Conservation (phyloP, 2,797 vertebrate genomes). For the Crenuchus spilurus region DNA sequence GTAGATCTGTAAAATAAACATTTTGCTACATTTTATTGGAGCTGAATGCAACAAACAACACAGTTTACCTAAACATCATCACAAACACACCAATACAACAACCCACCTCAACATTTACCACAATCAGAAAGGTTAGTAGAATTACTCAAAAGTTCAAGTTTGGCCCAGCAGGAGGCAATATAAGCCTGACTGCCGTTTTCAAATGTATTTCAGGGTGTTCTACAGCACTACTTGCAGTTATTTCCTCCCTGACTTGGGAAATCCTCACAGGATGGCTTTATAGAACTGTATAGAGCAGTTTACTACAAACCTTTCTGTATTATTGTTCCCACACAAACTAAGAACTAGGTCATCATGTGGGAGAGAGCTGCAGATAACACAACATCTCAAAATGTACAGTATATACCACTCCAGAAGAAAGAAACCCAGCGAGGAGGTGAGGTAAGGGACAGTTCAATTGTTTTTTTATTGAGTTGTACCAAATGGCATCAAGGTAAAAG, state of each 20-base stretch:
- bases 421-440: background rate
- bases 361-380: background rate
- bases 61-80: too few relatives aligned
- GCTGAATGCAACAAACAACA: too few relatives aligned
- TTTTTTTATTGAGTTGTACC: too few relatives aligned
- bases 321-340: background rate
- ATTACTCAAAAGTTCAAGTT: background rate
- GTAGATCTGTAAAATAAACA: too few relatives aligned
- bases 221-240: background rate
- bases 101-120: too few relatives aligned
- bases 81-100: too few relatives aligned
- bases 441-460: too few relatives aligned
- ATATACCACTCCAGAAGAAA: background rate
- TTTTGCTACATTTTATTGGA: too few relatives aligned
- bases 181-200: too few relatives aligned
- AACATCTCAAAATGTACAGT: background rate
- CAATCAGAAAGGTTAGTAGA: too few relatives aligned
- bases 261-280: background rate
- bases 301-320: background rate
- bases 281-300: background rate
- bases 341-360: conserved; percentile 23
- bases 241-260: background rate
- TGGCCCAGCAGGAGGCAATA: background rate
- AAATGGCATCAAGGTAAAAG: too few relatives aligned
- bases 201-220: too few relatives aligned